A percentile compares a stretch with the other conserved stretches of the same genome.
phyloP scores from a whole-genome alignment of 2,797 vertebrate genomes.

The Oreochromis grahami region DNA sequence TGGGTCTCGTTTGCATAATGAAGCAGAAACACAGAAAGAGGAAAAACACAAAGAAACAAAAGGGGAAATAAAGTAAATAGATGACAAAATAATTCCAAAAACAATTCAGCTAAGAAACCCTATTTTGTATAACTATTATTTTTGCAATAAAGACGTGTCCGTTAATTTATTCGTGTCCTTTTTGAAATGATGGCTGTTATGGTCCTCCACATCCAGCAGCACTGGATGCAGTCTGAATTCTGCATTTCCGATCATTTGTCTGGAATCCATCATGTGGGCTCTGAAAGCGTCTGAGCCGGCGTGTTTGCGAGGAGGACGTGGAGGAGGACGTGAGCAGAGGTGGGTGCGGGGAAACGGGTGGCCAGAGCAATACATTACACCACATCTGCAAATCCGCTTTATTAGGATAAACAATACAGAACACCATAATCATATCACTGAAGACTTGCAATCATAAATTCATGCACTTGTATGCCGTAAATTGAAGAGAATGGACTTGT shows the following conservation, averaged over 20 bases:
- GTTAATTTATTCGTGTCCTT: not conserved
- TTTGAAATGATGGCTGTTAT: not conserved
- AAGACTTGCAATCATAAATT: constrained; percentile 54
- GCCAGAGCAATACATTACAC: constrained; percentile 67
- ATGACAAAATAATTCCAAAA: not conserved
- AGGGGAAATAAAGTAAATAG: not conserved
- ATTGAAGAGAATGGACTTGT: constrained; percentile 10
- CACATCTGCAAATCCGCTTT: constrained; percentile 50
- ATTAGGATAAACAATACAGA: constrained; percentile 50
- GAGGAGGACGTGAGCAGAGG: constrained; percentile 22
- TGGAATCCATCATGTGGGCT: not conserved
- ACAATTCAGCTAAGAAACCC: not conserved
- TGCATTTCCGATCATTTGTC: not conserved
- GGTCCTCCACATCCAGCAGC: not conserved
- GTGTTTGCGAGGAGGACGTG: not conserved
- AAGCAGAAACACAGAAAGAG: not conserved
- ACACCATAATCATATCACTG: constrained; percentile 55
- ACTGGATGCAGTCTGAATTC: not conserved
- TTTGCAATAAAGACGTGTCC: not conserved
- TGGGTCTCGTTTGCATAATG: not conserved
- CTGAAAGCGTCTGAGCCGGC: not conserved
- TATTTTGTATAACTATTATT: not conserved
- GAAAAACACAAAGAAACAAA: not conserved
- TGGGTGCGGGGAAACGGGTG: constrained; percentile 9
- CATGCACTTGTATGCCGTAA: constrained; percentile 55